Base-by-base conservation (phyloP, 35 echinoderm and acorn worm species). In the Amphiura filiformis region DNA sequence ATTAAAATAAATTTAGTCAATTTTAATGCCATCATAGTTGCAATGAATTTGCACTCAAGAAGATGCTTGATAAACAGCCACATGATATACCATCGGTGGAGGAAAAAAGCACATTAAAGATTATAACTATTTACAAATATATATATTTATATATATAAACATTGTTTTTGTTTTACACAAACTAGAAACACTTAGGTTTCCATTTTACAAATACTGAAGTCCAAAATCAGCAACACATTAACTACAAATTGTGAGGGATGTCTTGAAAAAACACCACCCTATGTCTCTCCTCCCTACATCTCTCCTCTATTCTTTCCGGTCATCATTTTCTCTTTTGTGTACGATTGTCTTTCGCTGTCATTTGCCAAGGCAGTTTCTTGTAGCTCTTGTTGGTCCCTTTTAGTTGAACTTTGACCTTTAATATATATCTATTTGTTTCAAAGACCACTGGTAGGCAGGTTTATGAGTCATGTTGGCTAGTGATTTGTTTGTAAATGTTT, bases 61-160 rank as follows among this genome's bases (percentile, higher is more conserved):
- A 18, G 26, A 70, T 2, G 26, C 61, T 3, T 13, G 2, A 70
- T 26, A 70, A 13, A 70, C 28, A 26, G 61, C 28, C 61, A 70
- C 61, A 70, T 13, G 2, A 70, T 70, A 26, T 30, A 70, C 26
- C 61, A n/a, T n/a, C n/a, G n/a, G n/a, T n/a, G 61, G 61, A 13
- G 61, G 61, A 70, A 23, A 70, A 70, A 70, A 70, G 61, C 61
- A 70, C 61, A 70, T 70, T 13, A 70, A 26, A 70, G 61, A 70
- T 70, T 26, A 70, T 70, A 70, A 70, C 61, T 70, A 70, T 70
- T 70, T 70, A 70, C 61, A 70, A 26, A 70, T 70, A 30, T n/a
- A n/a, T n/a, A n/a, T n/a, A n/a, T n/a, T n/a, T n/a, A n/a, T n/a
- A n/a, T n/a, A n/a, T 70, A 70, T 70, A 70, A 70, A 70, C 61